Evolutionary conservation across 2,888 invertebrate species (phyloP).

Genomic region (Nomada ruficornis): DNA sequence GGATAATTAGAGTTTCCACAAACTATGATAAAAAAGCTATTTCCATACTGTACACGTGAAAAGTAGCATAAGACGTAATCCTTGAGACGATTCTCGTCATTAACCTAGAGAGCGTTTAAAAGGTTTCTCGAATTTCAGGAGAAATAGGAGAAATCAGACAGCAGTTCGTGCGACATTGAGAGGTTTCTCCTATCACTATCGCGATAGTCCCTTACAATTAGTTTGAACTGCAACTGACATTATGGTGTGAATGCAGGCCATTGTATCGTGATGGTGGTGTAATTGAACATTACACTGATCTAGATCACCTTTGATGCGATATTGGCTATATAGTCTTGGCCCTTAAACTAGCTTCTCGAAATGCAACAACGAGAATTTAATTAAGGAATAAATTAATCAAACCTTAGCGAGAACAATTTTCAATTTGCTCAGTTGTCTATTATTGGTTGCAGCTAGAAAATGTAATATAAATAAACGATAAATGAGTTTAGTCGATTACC

Average conservation of each 20-base stretch:
- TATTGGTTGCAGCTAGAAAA: too few relatives aligned
- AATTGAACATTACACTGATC: slow-evolving; percentile 22
- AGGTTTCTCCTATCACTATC: slow-evolving; percentile 4
- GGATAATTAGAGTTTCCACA: neutral
- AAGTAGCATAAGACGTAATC: too few relatives aligned
- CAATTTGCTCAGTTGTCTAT: too few relatives aligned
- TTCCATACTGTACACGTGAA: too few relatives aligned
- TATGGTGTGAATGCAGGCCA: slow-evolving; percentile 19
- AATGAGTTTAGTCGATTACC: too few relatives aligned
- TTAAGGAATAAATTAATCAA: too few relatives aligned
- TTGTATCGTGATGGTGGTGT: slow-evolving; percentile 12
- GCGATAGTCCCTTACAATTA: slow-evolving; percentile 1
- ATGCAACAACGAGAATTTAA: too few relatives aligned
- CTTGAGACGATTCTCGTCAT: too few relatives aligned
- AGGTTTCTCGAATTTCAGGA: neutral
- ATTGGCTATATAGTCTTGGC: neutral
- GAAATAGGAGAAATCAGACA: neutral
- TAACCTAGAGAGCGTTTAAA: too few relatives aligned
- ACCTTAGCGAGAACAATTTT: too few relatives aligned
- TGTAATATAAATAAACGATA: too few relatives aligned
- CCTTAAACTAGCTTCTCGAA: neutral
- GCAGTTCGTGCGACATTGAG: neutral
- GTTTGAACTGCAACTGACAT: neutral
- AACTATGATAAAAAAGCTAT: too few relatives aligned
- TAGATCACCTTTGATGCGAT: slow-evolving; percentile 28